Evolutionary conservation across 2,888 invertebrate species (phyloP).

Genomic region (Odiellus spinosus): DNA sequence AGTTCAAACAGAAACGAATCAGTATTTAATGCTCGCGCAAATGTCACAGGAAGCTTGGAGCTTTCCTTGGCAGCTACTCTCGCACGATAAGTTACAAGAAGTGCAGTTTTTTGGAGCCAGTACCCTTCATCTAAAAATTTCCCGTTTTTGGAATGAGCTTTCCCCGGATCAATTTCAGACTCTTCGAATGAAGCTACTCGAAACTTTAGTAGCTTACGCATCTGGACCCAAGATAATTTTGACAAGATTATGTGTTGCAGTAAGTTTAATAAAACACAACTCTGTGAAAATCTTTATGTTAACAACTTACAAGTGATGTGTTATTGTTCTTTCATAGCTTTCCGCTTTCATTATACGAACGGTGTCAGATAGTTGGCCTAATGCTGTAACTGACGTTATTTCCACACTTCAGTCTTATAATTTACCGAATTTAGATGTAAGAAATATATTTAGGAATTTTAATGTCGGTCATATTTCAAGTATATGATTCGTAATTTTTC

Average conservation of each 20-base stretch:
- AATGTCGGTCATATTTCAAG: too few species aligned
- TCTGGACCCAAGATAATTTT: conserved; percentile 69
- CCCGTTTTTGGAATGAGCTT: conserved; percentile 72
- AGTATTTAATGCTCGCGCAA: conserved; percentile 72
- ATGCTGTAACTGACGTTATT: conserved; percentile 58
- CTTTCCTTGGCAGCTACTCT: conserved; percentile 76
- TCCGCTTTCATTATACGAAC: conserved; percentile 65
- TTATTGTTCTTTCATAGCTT: conserved; percentile 42
- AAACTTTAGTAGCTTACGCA: conserved; percentile 56
- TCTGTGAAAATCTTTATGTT: not conserved
- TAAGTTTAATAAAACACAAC: conserved; percentile 35
- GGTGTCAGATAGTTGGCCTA: conserved; percentile 40
- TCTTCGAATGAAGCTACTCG: conserved; percentile 57
- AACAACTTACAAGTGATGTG: not conserved
- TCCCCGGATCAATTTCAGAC: conserved; percentile 60
- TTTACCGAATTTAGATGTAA: conserved; percentile 41
- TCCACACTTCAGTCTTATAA: conserved; percentile 40
- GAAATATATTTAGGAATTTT: conserved; percentile 8
- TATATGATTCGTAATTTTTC: too few species aligned
- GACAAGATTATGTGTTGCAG: conserved; percentile 71
- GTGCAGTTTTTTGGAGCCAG: conserved; percentile 88
- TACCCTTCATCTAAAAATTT: conserved; percentile 70
- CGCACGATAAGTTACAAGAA: conserved; percentile 69
- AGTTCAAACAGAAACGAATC: conserved; percentile 60
- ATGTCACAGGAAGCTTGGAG: conserved; percentile 77